These are phyloP conservation scores for Atopsyche davidsoni DNA, from an alignment of 1,140 invertebrate species.

Conservation along the genomic window DNA sequence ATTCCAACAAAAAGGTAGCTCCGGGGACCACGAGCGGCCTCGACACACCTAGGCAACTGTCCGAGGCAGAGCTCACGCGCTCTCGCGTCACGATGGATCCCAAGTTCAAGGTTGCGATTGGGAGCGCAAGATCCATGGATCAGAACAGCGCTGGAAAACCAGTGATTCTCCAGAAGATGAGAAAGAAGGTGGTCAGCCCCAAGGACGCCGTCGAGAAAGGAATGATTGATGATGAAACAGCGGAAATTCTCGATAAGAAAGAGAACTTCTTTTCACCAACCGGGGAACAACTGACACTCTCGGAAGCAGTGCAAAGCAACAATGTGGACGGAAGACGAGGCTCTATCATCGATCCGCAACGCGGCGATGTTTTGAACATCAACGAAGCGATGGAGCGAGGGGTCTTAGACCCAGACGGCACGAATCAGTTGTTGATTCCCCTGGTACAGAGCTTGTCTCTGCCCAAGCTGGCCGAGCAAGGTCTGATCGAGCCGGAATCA, in stretches of 20 bases:
- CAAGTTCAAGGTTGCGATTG: conserved; percentile 60
- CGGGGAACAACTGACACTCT: conserved; percentile 59
- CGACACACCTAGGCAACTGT: conserved; percentile 15
- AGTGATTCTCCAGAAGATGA: conserved; percentile 70
- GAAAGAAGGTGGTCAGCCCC: conserved; percentile 64
- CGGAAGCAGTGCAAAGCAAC: conserved; percentile 69
- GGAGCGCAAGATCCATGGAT: conserved; percentile 49
- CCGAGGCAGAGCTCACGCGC: conserved; percentile 50
- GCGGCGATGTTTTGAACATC: conserved; percentile 71
- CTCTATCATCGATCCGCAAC: conserved; percentile 74
- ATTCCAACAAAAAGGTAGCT: conserved; percentile 20
- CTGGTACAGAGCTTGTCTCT: conserved; percentile 73
- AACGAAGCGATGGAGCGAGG: conserved; percentile 79
- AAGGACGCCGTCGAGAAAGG: conserved; percentile 66
- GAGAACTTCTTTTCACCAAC: conserved; percentile 50
- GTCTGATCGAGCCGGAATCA: conserved; percentile 69
- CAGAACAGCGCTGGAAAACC: conserved; percentile 57
- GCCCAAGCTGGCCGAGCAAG: conserved; percentile 75
- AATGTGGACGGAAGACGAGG: conserved; percentile 71
- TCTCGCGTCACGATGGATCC: conserved; percentile 57
- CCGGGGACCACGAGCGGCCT: conserved; percentile 5
- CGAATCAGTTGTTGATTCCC: conserved; percentile 74
- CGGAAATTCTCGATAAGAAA: conserved; percentile 56
- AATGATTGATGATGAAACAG: conserved; percentile 69
- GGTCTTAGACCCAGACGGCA: conserved; percentile 70